Base-by-base conservation (phyloP, 2,888 invertebrate species). In the Mechanitis mazaeus region DNA sequence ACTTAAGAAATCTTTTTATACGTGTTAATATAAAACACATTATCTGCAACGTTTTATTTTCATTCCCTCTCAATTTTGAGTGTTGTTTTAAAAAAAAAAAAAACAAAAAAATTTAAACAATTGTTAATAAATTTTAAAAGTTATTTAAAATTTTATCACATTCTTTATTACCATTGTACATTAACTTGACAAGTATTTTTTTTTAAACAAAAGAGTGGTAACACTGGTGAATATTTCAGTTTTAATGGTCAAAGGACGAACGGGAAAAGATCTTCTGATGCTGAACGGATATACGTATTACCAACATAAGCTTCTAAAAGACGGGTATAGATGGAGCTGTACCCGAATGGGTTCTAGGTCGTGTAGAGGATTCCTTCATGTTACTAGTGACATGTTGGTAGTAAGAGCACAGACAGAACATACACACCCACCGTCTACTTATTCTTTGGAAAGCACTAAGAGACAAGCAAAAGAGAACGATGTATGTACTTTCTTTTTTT, bases 321-420 rank as follows among this genome's bases (percentile, higher is more conserved):
- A 88, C 46, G 90, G 90, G 0, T 84, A 80, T 72, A 80, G 90
- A 0, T 90, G 90, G 90, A 89, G 89, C 74, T 90, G 90, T 67
- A 89, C 90, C 0, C 87, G 87, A 71, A 89, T 89, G 89, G 88
- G 87, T 0, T 89, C 89, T 61, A 81, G 89, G 65, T 86, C 89
- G 1, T 90, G 90, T 68, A 75, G 87, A 50, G 90, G 83, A 0
- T 89, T 87, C 71, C 77, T 90, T 0, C 89, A 87, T 64, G 89
- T 89, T 3, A 86, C 87, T 2, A 75, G 76, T 2, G 80, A 85
- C 3, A 88, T 80, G 84, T 63, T 87, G 58, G 89, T 90, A 2
- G 78, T 88, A 2, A 78, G 87, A 61, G 89, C 87, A 0, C 79
- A 81, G 3, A 87, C 83, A 0, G 78, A 82, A 56, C 90, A 90